Conservation (phyloP, 2,888 invertebrate species). For the Strigamia crassipes region DNA sequence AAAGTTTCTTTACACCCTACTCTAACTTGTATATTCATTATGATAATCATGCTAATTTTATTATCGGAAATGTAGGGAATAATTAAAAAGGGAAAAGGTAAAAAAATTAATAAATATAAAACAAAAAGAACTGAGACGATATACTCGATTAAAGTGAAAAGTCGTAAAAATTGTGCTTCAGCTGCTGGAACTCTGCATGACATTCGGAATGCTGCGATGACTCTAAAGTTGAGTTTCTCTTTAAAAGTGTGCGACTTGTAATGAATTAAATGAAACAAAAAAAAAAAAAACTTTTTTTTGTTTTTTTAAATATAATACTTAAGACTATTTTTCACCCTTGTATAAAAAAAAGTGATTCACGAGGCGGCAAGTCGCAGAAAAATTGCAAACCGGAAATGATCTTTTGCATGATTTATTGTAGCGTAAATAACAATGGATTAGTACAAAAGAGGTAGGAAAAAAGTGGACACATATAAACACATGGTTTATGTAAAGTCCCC, state of each 20-base stretch:
- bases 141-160: constrained; percentile 21
- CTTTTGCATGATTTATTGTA: constrained; percentile 2
- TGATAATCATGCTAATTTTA: background rate
- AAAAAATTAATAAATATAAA: background rate
- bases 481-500: constrained; percentile 17
- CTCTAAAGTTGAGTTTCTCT: background rate
- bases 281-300: no score
- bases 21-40: background rate
- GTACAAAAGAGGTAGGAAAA: constrained; percentile 20
- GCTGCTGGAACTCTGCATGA: constrained; percentile 25
- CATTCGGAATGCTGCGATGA: constrained; percentile 10
- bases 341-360: constrained; percentile 21
- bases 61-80: background rate
- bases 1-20: background rate
- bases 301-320: no score
- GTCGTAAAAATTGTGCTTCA: background rate
- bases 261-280: no score
- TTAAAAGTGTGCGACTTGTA: background rate
- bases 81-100: background rate
- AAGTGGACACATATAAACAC: constrained; percentile 6
- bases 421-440: constrained; percentile 13
- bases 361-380: constrained; percentile 11
- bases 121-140: background rate
- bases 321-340: background rate
- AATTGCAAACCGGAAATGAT: constrained; percentile 17